Evolutionary conservation across 1,140 invertebrate species (phyloP).

Genomic region (Ditylenchus dipsaci): DNA sequence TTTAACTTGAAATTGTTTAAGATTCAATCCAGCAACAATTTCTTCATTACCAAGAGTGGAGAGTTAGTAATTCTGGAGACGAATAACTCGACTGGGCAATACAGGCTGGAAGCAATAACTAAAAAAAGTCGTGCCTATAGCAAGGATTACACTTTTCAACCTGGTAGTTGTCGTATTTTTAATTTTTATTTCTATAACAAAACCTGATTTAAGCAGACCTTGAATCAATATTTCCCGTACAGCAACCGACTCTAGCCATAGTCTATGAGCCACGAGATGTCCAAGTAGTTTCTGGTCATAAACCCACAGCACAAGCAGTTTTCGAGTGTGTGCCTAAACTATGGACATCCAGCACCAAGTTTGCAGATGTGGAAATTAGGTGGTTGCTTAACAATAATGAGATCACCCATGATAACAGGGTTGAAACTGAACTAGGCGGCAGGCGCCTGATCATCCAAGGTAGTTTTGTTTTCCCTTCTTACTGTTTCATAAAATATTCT

Average conservation of each 20-base stretch:
- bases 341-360: background rate
- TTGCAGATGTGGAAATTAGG: background rate
- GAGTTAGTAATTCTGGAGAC: constrained; percentile 6
- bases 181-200: background rate
- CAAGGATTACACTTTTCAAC: background rate
- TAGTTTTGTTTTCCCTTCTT: too few species aligned
- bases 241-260: background rate
- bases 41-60: background rate
- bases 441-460: background rate
- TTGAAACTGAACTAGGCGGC: background rate
- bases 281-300: background rate
- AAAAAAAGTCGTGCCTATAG: background rate
- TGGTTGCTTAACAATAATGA: constrained; percentile 5
- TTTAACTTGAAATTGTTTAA: background rate
- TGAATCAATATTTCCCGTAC: background rate
- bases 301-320: background rate
- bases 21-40: background rate
- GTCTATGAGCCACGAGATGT: background rate
- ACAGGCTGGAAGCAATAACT: background rate
- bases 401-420: background rate
- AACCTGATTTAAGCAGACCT: background rate
- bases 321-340: background rate
- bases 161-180: background rate
- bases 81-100: background rate
- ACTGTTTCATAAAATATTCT: background rate